Percentiles rank a stretch among this genome's conserved stretches.
phyloP scores from a whole-genome alignment of 2,888 invertebrate species.

The Morpho achilles region DNA sequence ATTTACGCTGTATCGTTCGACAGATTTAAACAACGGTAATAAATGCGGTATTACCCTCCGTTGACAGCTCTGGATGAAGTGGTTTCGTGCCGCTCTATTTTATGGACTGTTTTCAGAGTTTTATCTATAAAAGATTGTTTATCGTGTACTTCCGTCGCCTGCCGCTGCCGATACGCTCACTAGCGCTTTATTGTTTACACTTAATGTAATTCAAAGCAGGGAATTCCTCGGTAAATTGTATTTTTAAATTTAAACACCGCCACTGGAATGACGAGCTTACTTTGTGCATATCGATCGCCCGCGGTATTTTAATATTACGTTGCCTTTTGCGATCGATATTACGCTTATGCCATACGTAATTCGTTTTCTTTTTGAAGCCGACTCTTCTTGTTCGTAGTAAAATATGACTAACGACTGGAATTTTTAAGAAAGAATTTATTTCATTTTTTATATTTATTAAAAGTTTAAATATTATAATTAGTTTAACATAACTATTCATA shows the following conservation, averaged over 20 bases:
- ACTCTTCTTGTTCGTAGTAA: constrained; percentile 21
- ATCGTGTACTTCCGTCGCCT: constrained; percentile 76
- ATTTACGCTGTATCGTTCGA: constrained; percentile 15
- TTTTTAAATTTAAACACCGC: constrained; percentile 68
- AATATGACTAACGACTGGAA: constrained; percentile 17
- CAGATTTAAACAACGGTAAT: constrained; percentile 13
- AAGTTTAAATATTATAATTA: too few relatives aligned
- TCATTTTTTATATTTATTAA: too few relatives aligned
- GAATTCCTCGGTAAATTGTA: constrained; percentile 74
- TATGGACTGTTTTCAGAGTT: constrained; percentile 70
- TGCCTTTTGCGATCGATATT: constrained; percentile 65
- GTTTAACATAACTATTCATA: not conserved
- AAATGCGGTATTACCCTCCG: constrained; percentile 32
- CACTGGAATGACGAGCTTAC: constrained; percentile 49
- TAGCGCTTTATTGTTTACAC: constrained; percentile 76
- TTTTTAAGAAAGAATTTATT: not conserved
- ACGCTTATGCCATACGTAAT: constrained; percentile 63
- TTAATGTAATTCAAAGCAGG: constrained; percentile 78
- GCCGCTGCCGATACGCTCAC: constrained; percentile 71
- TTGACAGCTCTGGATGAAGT: constrained; percentile 63
- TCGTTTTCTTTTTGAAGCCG: constrained; percentile 42
- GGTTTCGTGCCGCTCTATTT: constrained; percentile 53
- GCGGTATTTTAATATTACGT: constrained; percentile 58
- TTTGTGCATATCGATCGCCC: constrained; percentile 62
- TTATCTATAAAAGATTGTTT: constrained; percentile 79